Base-by-base conservation (phyloP, 2,797 vertebrate species). In the Kryptolebias ocellatus region DNA sequence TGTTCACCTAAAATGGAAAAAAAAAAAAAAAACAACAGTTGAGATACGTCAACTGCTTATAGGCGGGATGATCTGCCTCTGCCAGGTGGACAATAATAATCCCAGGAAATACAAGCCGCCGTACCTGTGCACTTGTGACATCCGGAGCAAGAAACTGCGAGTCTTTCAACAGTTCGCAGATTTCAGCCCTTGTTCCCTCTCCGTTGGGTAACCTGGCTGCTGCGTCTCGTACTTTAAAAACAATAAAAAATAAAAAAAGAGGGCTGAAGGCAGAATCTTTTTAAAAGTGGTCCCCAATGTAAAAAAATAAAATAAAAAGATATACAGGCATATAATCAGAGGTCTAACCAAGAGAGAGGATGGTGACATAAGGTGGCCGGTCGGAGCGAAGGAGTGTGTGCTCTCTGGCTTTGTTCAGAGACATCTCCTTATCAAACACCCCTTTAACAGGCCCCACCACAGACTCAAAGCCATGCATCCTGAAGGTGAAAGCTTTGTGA, bases 401-500 rank as follows among this genome's bases (percentile, higher is more conserved):
- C 68, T 99, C 98, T n/a, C 98, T 93, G 45, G 97, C 98, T 93
- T 99, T 99, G 92, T 99, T 99, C 29, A 99, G 92, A 0, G 97
- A 98, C 12, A 98, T 99, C 88, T 99, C 98, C 90, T 99, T 99
- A 89, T 99, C 97, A 59, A 99, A 99, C 28, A 99, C 98, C 0
- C 98, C 98, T 80, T 99, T 99, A 50, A 99, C 98, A 0, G 98
- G 98, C 3, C 98, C 98, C 57, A 99, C 98, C 14, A 99, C 96
- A 0, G 98, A 99, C 71, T 99, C 97, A 12, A 99, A 99, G 76
- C 98, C 98, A 0, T 99, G 98, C 97, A 99, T 97, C 24, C 97
- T 94, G 68, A 98, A 99, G 0, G 96, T 98, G 90, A 99, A 99
- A 1, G 98, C 98, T 86, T 96, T 99, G 83, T 99, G 97, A 10